Evolutionary conservation across 2,888 invertebrate genomes (phyloP).

Genomic region (Magallana nippona): DNA sequence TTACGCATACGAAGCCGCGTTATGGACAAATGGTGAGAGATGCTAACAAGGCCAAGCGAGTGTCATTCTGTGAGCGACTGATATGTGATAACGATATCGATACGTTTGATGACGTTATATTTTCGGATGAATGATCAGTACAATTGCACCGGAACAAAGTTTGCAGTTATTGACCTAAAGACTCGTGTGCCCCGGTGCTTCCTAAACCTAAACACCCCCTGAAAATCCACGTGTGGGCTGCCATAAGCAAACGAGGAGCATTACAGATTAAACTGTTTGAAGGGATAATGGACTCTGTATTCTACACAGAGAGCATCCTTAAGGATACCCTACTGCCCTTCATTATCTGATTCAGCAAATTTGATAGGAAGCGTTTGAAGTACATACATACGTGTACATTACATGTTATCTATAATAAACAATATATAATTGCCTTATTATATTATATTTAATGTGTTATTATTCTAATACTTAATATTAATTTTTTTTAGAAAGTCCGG

Average conservation of each 20-base stretch:
- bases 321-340: slow-evolving; percentile 41
- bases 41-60: slow-evolving; percentile 42
- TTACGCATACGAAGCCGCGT: slow-evolving; percentile 30
- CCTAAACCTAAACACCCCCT: slow-evolving; percentile 49
- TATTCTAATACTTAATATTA: background rate
- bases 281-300: slow-evolving; percentile 48
- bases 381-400: no score
- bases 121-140: slow-evolving; percentile 49
- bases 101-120: slow-evolving; percentile 49
- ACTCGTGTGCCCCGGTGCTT: slow-evolving; percentile 1
- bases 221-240: slow-evolving; percentile 52
- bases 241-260: slow-evolving; percentile 47
- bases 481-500: slow-evolving; percentile 47
- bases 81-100: slow-evolving; percentile 50
- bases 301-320: slow-evolving; percentile 47
- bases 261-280: slow-evolving; percentile 46
- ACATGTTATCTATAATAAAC: no score
- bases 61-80: slow-evolving; percentile 45
- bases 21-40: slow-evolving; percentile 50
- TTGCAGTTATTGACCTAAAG: background rate
- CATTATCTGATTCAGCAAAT: background rate
- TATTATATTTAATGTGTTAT: no score
- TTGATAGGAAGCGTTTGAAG: no score
- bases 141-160: slow-evolving; percentile 48
- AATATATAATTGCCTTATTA: slow-evolving; percentile 40